These are phyloP conservation scores for Ophion obscuratus DNA, from an alignment of 2,888 invertebrate species.

Conservation along the genomic window DNA sequence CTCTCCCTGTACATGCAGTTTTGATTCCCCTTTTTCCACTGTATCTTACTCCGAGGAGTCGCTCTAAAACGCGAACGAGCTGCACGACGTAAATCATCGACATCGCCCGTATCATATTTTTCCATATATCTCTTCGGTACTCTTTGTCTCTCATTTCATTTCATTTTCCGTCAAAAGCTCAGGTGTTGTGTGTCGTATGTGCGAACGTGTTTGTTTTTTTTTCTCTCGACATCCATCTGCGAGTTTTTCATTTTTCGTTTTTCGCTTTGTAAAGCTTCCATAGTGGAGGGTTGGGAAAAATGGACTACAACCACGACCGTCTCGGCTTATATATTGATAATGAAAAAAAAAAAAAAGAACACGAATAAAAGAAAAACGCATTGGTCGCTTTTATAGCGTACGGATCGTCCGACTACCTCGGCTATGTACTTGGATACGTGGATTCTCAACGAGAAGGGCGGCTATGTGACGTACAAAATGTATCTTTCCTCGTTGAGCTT, in stretches of 20 bases:
- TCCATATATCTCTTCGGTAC: not conserved
- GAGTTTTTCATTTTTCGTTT: slow-evolving; percentile 15
- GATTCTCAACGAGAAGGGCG: slow-evolving; percentile 47
- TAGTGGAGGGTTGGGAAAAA: slow-evolving; percentile 34
- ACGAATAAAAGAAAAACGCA: slow-evolving; percentile 45
- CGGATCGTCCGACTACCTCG: slow-evolving; percentile 47
- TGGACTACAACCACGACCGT: slow-evolving; percentile 64
- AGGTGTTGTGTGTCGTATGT: slow-evolving; percentile 59
- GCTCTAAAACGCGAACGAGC: slow-evolving; percentile 58
- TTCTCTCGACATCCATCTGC: slow-evolving; percentile 38
- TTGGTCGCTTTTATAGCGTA: slow-evolving; percentile 35
- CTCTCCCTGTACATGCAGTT: slow-evolving; percentile 58
- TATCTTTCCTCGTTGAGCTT: slow-evolving; percentile 49
- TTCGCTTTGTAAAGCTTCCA: slow-evolving; percentile 31
- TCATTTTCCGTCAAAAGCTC: slow-evolving; percentile 53
- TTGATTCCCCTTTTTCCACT: slow-evolving; percentile 4
- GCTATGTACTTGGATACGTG: slow-evolving; percentile 13
- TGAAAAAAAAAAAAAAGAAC: slow-evolving; percentile 15
- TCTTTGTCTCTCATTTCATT: slow-evolving; percentile 5
- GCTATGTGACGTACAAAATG: slow-evolving; percentile 15
- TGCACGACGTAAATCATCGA: slow-evolving; percentile 67
- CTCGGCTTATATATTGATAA: slow-evolving; percentile 43
- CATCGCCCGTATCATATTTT: slow-evolving; percentile 57
- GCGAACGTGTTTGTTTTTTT: slow-evolving; percentile 50
- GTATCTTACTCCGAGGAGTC: slow-evolving; percentile 26